Base-by-base conservation (phyloP, 2,797 vertebrate genomes). In the Betta splendens region DNA sequence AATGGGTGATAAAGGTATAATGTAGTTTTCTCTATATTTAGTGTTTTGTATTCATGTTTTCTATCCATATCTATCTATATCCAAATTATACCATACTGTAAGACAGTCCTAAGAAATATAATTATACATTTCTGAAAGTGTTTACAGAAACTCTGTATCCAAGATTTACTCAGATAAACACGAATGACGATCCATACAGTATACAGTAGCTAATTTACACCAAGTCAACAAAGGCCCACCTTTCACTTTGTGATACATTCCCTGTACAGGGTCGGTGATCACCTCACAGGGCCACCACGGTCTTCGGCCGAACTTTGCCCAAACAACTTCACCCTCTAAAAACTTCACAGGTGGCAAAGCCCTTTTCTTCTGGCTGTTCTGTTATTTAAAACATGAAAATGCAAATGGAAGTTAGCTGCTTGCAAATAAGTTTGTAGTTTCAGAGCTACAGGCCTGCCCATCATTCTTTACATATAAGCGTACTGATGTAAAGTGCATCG, bases 241-340 rank as follows among this genome's bases (percentile, higher is more conserved):
- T 95, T 97, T 98, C 79, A 95, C 91, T 89, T 89, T 94, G 89
- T 97, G 94, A 83, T 94, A 95, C 64, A 87, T 89, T 67, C 94
- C 94, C 77, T 92, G 89, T 44, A 79, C 45, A 0, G 95, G 94
- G 87, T 97, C 93, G 82, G 90, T 70, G 79, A 89, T 93, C 89
- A 99, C 90, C 83, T 91, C 94, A 83, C 96, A 98, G 52, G 97
- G 96, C 97, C 98, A 99, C 98, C 98, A 99, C 0, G 98, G 97
- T 77, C 96, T 94, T 75, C 95, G 92, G 90, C 90, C 94, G 84
- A 98, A 95, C 90, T 98, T 98, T 78, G 96, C 96, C 97, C 97
- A 99, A 74, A 98, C 94, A 64, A 99, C 84, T 88, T 98, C 95
- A 45, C 95, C 94, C 87, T 95, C 93, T 69, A 94, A 88, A 89